These are phyloP conservation scores for Byasa hedistus DNA, from an alignment of 2,888 invertebrate species.

Conservation along the genomic window DNA sequence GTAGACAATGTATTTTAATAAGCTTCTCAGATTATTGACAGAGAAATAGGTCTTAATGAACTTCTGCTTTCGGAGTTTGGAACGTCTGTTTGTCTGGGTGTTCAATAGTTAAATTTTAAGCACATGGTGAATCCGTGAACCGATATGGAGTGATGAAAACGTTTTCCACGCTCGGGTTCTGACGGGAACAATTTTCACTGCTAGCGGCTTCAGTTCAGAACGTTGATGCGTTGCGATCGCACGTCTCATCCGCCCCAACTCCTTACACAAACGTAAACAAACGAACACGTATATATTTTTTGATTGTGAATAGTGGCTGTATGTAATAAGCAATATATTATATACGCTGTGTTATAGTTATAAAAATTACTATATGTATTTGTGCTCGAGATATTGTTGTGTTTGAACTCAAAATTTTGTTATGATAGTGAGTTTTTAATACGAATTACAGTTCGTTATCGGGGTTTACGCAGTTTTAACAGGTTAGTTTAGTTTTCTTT, in stretches of 20 bases:
- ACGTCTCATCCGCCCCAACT: slow-evolving; percentile 35
- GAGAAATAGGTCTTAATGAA: too few species aligned
- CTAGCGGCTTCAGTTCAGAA: slow-evolving; percentile 46
- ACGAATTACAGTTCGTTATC: slow-evolving; percentile 2
- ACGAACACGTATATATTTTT: slow-evolving; percentile 12
- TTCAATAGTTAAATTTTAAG: not conserved
- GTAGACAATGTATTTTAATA: too few species aligned
- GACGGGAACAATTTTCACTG: slow-evolving; percentile 54
- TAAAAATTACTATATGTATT: not conserved
- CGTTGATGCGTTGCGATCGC: slow-evolving; percentile 39
- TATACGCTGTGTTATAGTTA: not conserved
- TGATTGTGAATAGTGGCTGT: slow-evolving; percentile 17
- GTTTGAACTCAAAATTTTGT: not conserved
- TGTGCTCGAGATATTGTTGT: slow-evolving; percentile 6
- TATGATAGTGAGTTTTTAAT: not conserved
- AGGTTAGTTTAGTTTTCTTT: slow-evolving; percentile 43
- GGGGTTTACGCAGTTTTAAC: slow-evolving; percentile 40
- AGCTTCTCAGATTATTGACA: too few species aligned
- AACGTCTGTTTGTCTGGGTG: not conserved
- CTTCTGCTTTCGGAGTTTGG: too few species aligned
- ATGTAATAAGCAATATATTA: slow-evolving; percentile 10
- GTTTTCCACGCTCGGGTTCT: slow-evolving; percentile 59
- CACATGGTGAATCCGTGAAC: not conserved
- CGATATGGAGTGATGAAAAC: slow-evolving; percentile 39
- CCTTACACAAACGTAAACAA: slow-evolving; percentile 44